These are phyloP conservation scores for Leptura quadrifasciata DNA, from an alignment of 2,888 invertebrate genomes.

Conservation along the genomic window DNA sequence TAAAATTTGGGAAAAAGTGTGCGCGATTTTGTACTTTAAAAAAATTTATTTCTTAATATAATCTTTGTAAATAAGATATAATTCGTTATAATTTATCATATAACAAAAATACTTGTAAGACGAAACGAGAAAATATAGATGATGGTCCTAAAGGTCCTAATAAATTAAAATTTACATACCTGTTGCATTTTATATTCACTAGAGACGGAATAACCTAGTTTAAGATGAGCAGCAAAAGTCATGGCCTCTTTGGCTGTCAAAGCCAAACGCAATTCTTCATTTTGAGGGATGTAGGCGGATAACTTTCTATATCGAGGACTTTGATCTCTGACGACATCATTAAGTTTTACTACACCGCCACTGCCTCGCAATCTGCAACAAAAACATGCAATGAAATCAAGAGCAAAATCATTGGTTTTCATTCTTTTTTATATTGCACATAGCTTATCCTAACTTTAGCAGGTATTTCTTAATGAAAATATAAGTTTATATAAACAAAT, in stretches of 20 bases:
- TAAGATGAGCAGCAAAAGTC: slow-evolving; percentile 85
- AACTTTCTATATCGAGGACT: slow-evolving; percentile 89
- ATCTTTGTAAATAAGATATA: too few relatives aligned
- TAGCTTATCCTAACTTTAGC: too few relatives aligned
- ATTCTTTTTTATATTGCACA: not conserved
- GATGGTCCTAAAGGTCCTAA: not conserved
- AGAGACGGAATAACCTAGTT: slow-evolving; percentile 83
- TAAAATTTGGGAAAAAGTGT: too few relatives aligned
- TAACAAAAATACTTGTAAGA: too few relatives aligned
- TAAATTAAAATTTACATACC: slow-evolving; percentile 74
- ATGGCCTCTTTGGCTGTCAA: slow-evolving; percentile 86
- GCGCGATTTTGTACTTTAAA: too few relatives aligned
- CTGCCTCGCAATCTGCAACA: slow-evolving; percentile 70
- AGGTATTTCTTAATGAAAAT: too few relatives aligned
- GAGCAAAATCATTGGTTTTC: not conserved
- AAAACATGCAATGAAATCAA: slow-evolving; percentile 17
- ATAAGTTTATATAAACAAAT: too few relatives aligned
- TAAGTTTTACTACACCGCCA: slow-evolving; percentile 67
- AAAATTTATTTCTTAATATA: too few relatives aligned
- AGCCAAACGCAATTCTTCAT: slow-evolving; percentile 82
- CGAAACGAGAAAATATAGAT: not conserved
- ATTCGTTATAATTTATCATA: too few relatives aligned
- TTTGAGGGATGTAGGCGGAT: slow-evolving; percentile 89
- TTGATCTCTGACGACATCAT: slow-evolving; percentile 79
- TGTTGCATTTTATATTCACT: slow-evolving; percentile 82